phyloP scores from a whole-genome alignment of 1,140 invertebrate species.

The Battus philenor region DNA sequence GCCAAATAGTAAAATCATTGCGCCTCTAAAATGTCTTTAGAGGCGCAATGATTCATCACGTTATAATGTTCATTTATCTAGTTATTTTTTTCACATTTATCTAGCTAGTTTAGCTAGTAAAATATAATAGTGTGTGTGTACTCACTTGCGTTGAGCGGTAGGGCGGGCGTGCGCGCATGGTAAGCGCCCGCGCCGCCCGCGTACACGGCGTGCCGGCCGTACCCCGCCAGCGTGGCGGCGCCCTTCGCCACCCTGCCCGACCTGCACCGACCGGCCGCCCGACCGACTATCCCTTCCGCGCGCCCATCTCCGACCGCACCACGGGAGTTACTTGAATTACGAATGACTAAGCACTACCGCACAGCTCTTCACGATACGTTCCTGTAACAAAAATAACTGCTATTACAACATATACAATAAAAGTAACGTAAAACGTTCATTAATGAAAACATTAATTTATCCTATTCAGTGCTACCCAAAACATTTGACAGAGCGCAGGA shows the following conservation, averaged over 20 bases:
- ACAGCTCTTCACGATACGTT: conserved; percentile 6
- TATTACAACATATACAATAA: too few relatives aligned
- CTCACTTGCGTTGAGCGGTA: conserved; percentile 72
- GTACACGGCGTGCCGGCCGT: conserved; percentile 56
- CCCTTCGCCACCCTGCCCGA: conserved; percentile 1
- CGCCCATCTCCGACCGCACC: neutral
- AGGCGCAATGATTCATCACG: neutral
- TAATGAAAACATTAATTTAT: too few relatives aligned
- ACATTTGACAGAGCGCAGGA: too few relatives aligned
- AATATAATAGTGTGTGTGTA: conserved; percentile 17
- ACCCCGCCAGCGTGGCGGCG: conserved; percentile 49
- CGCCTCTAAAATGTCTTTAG: neutral
- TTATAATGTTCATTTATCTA: neutral
- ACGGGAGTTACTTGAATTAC: neutral
- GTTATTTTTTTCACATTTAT: neutral
- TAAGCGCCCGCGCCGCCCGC: conserved; percentile 58
- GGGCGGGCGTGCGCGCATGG: conserved; percentile 62
- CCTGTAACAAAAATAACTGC: conserved; percentile 6
- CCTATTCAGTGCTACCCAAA: too few relatives aligned
- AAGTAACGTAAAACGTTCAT: too few relatives aligned
- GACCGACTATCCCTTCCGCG: conserved; percentile 7
- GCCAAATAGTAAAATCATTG: too few relatives aligned
- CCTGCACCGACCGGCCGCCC: conserved; percentile 15
- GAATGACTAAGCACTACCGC: neutral
- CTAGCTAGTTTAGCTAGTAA: too few relatives aligned